These are phyloP conservation scores for Rhinolophus ferrumequinum DNA, from an alignment of 2,113 vertebrate genomes.

Conservation along the genomic window DNA sequence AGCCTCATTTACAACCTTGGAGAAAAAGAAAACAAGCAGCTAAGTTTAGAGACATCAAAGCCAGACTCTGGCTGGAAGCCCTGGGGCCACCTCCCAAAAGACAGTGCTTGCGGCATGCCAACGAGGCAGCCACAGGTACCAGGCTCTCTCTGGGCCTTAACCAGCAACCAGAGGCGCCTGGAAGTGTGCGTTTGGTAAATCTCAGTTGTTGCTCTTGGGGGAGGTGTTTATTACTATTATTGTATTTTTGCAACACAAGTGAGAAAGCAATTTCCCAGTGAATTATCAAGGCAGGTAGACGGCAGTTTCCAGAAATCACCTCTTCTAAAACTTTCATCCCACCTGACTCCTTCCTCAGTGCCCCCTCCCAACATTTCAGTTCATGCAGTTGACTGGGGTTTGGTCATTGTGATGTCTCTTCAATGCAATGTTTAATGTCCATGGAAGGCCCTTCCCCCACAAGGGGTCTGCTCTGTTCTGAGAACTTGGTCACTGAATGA, in stretches of 20 bases:
- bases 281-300: not conserved
- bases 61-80: slow-evolving; percentile 31
- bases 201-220: not conserved
- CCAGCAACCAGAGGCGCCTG: no score
- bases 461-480: not conserved
- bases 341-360: not conserved
- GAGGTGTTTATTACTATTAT: not conserved
- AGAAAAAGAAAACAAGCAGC: slow-evolving; percentile 34
- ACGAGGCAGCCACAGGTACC: not conserved
- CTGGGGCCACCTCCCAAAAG: not conserved
- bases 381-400: not conserved
- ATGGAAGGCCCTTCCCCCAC: not conserved
- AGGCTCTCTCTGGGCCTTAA: not conserved
- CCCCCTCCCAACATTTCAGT: not conserved
- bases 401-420: rapidly evolving
- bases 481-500: not conserved
- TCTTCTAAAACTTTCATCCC: not conserved
- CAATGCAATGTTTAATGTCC: not conserved
- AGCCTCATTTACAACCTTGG: not conserved
- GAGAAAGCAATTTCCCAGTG: not conserved
- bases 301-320: not conserved
- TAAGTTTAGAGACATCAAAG: slow-evolving; percentile 53
- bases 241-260: not conserved
- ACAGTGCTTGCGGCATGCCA: not conserved
- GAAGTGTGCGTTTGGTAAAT: not conserved